Evolutionary conservation across 2,113 vertebrate genomes (phyloP).

Genomic region (Poecile atricapillus): DNA sequence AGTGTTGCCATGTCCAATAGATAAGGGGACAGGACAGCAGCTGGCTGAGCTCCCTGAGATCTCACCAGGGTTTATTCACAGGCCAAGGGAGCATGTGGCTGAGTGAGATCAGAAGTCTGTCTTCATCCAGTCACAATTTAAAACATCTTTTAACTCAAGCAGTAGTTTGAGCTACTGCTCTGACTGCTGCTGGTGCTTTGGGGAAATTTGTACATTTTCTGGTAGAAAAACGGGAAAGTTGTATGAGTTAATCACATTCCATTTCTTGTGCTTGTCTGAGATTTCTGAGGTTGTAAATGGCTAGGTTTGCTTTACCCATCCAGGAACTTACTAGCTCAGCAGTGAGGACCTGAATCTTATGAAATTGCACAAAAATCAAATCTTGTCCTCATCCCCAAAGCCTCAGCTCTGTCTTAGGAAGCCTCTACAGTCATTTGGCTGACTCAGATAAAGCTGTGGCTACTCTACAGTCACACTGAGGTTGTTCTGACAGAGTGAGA

Average conservation of each 20-base stretch:
- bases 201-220: neutral
- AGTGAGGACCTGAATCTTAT: neutral
- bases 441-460: neutral
- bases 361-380: neutral
- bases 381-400: neutral
- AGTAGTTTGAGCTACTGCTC: neutral
- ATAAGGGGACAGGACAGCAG: neutral
- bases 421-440: neutral
- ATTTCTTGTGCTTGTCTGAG: neutral
- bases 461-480: neutral
- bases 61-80: neutral
- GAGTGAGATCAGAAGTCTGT: neutral
- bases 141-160: neutral
- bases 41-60: neutral
- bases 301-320: neutral
- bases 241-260: neutral
- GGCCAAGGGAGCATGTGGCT: neutral
- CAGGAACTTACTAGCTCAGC: slow-evolving; percentile 1
- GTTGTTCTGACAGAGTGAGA: neutral
- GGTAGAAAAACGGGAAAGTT: neutral
- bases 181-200: neutral
- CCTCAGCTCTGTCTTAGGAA: neutral
- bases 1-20: accelerated
- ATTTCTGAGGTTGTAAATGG: neutral
- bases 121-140: neutral